A percentile compares a stretch with the other conserved stretches of the same genome.
These are phyloP conservation scores for Oligia latruncula DNA, from an alignment of 2,888 invertebrate genomes.

Conservation along the genomic window DNA sequence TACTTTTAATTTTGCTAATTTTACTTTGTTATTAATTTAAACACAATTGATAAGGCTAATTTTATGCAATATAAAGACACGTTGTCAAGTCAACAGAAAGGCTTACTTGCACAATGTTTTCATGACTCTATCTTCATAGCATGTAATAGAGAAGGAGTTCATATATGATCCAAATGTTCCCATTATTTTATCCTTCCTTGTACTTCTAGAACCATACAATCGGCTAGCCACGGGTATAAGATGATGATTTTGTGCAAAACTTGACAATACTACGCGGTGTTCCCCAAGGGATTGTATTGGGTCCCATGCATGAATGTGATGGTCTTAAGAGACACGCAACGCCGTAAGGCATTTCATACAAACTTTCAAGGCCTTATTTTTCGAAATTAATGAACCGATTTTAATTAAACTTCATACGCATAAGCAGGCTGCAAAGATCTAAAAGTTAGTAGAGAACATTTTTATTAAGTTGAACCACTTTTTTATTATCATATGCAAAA, in stretches of 20 bases:
- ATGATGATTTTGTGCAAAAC: background rate
- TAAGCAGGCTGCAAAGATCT: too few species aligned
- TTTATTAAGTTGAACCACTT: background rate
- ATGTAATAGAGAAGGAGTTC: background rate
- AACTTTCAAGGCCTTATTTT: too few species aligned
- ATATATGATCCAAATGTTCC: background rate
- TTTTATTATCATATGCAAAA: background rate
- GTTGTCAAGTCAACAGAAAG: background rate
- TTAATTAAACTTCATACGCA: too few species aligned
- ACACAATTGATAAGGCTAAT: background rate
- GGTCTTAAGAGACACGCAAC: background rate
- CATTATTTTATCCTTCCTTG: background rate
- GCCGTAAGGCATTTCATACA: too few species aligned
- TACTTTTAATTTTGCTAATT: slow-evolving; percentile 2
- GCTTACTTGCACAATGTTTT: background rate
- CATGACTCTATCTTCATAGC: background rate
- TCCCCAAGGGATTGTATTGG: background rate
- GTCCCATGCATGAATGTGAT: background rate
- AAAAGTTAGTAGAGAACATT: too few species aligned
- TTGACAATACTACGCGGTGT: background rate
- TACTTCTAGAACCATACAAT: background rate
- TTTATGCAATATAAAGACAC: background rate
- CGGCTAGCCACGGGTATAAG: background rate
- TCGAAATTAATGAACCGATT: too few species aligned
- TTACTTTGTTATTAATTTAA: slow-evolving; percentile 26